phyloP scores from a whole-genome alignment of 2,888 invertebrate species.

The Darwinula stevensoni region DNA sequence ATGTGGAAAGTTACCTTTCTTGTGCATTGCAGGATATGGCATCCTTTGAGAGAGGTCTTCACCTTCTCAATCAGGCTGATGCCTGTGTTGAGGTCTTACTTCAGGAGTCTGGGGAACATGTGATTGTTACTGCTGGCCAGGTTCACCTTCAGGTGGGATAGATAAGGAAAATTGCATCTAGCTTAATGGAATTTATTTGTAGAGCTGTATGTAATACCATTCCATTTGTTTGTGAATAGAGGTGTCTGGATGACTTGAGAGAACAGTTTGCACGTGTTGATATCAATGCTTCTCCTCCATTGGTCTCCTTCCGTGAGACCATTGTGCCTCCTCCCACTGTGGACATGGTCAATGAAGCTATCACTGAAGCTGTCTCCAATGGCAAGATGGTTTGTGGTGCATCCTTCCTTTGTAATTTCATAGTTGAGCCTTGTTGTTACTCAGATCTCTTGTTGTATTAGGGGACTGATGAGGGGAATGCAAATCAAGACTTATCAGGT shows the following conservation, averaged over 20 bases:
- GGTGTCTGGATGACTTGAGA: slow-evolving; percentile 72
- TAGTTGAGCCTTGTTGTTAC: too few relatives aligned
- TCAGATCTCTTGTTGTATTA: too few relatives aligned
- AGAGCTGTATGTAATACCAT: too few relatives aligned
- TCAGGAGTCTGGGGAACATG: slow-evolving; percentile 81
- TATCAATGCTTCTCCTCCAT: slow-evolving; percentile 72
- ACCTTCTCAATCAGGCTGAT: slow-evolving; percentile 70
- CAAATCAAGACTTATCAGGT: too few relatives aligned
- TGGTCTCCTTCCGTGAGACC: slow-evolving; percentile 86
- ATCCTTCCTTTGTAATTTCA: too few relatives aligned
- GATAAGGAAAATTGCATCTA: too few relatives aligned
- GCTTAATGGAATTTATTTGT: too few relatives aligned
- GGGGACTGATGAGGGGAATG: too few relatives aligned
- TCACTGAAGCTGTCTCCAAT: too few relatives aligned
- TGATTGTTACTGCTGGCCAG: slow-evolving; percentile 81
- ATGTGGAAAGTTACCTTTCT: slow-evolving; percentile 1
- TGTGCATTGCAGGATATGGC: slow-evolving; percentile 32
- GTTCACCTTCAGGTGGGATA: slow-evolving; percentile 53
- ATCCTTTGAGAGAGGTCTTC: slow-evolving; percentile 28
- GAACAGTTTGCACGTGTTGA: slow-evolving; percentile 50
- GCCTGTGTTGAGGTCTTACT: slow-evolving; percentile 60
- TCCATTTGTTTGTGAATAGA: too few relatives aligned
- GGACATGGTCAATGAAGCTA: slow-evolving; percentile 59
- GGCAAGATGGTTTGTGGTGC: too few relatives aligned
- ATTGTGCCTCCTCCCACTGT: slow-evolving; percentile 45